Base-by-base conservation (phyloP, 2,113 vertebrate genomes). In the Herpetotheres cachinnans region DNA sequence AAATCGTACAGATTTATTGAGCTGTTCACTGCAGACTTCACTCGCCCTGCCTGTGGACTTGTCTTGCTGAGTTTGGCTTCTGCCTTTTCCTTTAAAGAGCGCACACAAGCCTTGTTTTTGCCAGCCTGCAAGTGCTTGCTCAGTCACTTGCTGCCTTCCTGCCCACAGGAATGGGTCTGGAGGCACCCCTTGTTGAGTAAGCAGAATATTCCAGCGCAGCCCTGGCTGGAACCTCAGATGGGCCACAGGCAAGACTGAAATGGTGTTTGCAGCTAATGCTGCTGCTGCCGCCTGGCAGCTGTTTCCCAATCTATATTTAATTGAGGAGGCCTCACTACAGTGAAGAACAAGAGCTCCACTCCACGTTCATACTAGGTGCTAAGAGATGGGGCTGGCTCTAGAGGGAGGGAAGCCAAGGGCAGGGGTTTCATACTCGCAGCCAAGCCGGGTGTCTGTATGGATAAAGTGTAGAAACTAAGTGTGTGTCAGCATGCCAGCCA, bases 201-300 rank as follows among this genome's bases (percentile, higher is more conserved):
- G 62, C 32, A 80, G 71, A 76, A 34, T 90, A 24, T 85, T 80
- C 69, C 66, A 82, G 71, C 24, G 3, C 36, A 46, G 89, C 63
- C 25, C 38, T 54, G 72, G 36, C 70, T 77, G 49, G 47, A 56
- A 36, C 30, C 56, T 67, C 20, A 44, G 62, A 20, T 62, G 54
- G 50, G 73, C 36, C 24, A 18, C 36, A 32, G 55, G 50, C 27
- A 13, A 10, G 63, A 11, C 56, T 25, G 47, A 47, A 55, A 47
- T 50, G 27, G 4, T 17, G 16, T 42, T 89, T 78, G 66, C 70
- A 83, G 89, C 20, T 1, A 50, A 87, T 77, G 93, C 94, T 97
- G 97, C 94, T 97, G 97, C 97, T 96, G 86, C 66, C 91, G 0
- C 11, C 90, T 83, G 97, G 95, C 84, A 77, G 66, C 59, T 59